Base-by-base conservation (phyloP, 2,113 vertebrate genomes). In the Bufo bufo region DNA sequence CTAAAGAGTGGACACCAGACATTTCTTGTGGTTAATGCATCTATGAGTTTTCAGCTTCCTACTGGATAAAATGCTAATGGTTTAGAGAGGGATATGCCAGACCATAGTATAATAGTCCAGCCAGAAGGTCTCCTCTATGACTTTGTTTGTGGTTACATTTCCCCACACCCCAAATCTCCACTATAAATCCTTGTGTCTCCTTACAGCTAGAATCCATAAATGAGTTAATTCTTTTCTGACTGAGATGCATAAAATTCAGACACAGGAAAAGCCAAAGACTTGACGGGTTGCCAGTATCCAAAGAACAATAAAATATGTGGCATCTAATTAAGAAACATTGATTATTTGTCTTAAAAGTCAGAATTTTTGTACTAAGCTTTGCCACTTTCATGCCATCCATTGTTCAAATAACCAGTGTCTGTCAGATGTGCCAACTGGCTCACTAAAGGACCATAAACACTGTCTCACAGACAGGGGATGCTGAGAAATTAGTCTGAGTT, bases 111-210 rank as follows among this genome's bases (percentile, higher is more conserved):
- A 71, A 71, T 80, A 72, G 63, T 77, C 63, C 61, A 87, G 85
- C 85, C 85, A 87, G 77, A 87, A 87, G 77, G 85, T 87, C 85
- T 87, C 77, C 71, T 58, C 63, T 59, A 65, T 79, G 75, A 56
- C 66, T 78, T 16, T 65, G 16, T 79, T 69, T 87, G 85, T 87
- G 85, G 85, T 87, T 87, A 80, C 45, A 71, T 71, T 23, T 87
- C 63, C 77, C 77, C 59, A 33, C 23, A 54, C 77, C 61, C 58
- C 77, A 87, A 56, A 12, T 80, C 85, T 71, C 33, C 63, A 45
- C 50, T 80, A 87, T 87, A 87, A 87, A 87, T 87, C 59, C 33
- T 45, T 79, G 77, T 72, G 16, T 77, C 50, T 45, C 23, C 61
- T 19, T 87, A 81, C 77, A 71, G 77, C 63, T 59, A 80, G 16